Conservation (phyloP, 2,113 vertebrate genomes). For the Leptobrachium leishanense region DNA sequence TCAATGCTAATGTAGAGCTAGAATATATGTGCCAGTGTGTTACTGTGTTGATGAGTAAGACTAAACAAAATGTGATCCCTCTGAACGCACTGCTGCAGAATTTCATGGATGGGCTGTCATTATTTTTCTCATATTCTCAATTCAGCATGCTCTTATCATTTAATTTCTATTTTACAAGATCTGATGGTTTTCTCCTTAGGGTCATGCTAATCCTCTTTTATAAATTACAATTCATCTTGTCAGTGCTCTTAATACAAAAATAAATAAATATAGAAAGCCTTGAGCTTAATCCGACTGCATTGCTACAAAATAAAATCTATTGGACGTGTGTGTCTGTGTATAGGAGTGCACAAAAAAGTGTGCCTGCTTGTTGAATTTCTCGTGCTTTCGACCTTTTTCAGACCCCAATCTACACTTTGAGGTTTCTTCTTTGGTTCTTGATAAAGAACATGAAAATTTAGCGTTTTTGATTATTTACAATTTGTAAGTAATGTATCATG, state of each 20-base stretch:
- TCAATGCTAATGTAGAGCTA: conserved; percentile 28
- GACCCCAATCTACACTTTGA: no score
- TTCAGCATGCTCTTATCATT: conserved; percentile 12
- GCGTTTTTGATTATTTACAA: no score
- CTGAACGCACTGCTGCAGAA: conserved; percentile 13
- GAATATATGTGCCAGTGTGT: conserved; percentile 28
- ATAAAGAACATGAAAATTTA: no score
- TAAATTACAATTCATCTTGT: conserved; percentile 26
- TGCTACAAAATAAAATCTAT: no score
- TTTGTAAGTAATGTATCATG: no score
- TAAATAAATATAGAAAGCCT: no score
- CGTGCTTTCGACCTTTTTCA: no score
- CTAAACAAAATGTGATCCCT: conserved; percentile 11
- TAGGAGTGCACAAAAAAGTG: no score
- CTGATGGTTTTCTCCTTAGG: conserved; percentile 28
- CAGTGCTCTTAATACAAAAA: neutral
- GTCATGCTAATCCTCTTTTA: conserved; percentile 38
- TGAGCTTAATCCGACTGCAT: no score
- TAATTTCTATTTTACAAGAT: conserved; percentile 30
- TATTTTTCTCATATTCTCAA: conserved; percentile 10
- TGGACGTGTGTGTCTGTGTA: no score
- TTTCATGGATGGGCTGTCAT: conserved; percentile 1
- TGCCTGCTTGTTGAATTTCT: no score
- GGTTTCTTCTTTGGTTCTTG: no score
- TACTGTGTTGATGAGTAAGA: conserved; percentile 6